Evolutionary conservation across 2,797 vertebrate genomes (phyloP).

Genomic region (Enteromius anoplus): DNA sequence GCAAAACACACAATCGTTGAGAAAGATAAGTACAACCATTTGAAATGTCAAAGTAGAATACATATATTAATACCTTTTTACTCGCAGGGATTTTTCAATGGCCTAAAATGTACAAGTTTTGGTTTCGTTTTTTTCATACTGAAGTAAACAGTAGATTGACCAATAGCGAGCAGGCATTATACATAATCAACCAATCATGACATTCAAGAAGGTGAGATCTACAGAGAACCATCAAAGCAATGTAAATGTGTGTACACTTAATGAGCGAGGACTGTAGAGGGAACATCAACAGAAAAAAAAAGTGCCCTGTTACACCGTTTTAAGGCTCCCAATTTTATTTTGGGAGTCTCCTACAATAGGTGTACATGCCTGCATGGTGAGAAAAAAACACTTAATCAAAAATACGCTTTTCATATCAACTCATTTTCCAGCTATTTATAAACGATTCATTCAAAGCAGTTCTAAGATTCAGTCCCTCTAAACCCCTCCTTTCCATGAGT

Average conservation of each 20-base stretch:
- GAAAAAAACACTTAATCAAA: no score
- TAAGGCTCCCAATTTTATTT: no score
- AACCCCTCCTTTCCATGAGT: no score
- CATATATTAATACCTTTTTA: background rate
- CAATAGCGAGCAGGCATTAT: background rate
- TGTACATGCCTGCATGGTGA: no score
- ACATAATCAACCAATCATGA: background rate
- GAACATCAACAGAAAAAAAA: background rate
- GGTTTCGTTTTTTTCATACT: background rate
- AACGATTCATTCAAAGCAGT: no score
- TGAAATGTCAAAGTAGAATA: background rate
- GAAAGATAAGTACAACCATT: background rate
- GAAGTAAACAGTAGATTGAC: background rate
- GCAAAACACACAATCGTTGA: slow-evolving; percentile 43
- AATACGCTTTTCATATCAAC: no score
- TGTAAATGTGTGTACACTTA: background rate
- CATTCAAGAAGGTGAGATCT: background rate
- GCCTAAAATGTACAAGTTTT: background rate
- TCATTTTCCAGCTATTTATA: no score
- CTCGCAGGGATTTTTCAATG: background rate
- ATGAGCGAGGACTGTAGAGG: background rate
- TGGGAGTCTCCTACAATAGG: no score
- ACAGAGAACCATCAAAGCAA: background rate
- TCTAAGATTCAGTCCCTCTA: no score
- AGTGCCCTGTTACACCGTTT: no score